Conservation (phyloP, 1,140 invertebrate species). For the Frieseomelitta varia region DNA sequence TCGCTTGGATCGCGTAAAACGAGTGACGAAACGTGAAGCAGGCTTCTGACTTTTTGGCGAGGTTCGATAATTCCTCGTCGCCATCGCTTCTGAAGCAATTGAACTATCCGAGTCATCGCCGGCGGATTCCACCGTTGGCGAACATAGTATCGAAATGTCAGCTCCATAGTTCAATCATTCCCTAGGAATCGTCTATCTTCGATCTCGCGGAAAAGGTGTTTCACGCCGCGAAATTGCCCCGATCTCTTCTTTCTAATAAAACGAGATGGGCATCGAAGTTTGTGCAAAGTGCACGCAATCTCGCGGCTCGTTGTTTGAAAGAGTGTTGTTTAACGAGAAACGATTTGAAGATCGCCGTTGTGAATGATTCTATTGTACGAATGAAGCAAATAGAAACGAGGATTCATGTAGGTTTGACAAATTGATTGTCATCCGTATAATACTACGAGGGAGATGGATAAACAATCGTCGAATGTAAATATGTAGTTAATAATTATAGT, state of each 20-base stretch:
- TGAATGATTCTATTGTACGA: neutral
- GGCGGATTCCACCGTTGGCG: neutral
- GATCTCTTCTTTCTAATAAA: neutral
- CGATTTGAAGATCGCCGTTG: neutral
- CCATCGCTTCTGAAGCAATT: neutral
- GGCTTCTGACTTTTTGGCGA: neutral
- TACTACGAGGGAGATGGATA: too few species aligned
- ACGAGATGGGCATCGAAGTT: neutral
- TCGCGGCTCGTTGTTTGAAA: too few species aligned
- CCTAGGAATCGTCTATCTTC: too few species aligned
- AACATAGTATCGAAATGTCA: conserved; percentile 5
- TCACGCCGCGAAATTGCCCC: neutral
- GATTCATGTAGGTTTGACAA: neutral
- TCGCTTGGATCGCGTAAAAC: neutral
- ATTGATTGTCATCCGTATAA: neutral
- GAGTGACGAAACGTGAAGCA: neutral
- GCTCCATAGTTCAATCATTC: neutral
- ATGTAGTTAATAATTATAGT: too few species aligned
- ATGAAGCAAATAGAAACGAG: neutral
- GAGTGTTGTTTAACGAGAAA: fast-evolving
- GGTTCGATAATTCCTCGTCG: neutral
- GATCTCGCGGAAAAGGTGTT: neutral
- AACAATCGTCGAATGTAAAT: neutral
- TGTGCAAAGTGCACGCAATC: neutral
- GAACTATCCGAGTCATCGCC: conserved; percentile 18